Evolutionary conservation across 2,797 vertebrate species (phyloP), one percentile per base, ranked within the genome.

Genomic region (Enoplosus armatus): DNA sequence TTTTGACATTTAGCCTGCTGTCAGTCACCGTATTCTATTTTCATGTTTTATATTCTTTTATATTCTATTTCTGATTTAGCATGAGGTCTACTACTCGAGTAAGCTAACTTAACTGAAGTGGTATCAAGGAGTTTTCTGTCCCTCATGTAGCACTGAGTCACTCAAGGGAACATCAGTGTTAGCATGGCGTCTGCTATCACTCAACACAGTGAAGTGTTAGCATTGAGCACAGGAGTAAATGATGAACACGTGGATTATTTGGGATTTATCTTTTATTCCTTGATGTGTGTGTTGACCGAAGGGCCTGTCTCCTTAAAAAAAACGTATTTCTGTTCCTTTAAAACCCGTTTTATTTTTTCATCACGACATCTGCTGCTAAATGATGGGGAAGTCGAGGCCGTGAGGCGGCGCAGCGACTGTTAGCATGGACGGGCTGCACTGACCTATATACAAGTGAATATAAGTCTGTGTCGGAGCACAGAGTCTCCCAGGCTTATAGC

Each of bases 371-470:
- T 45, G 61, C 24, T 3, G 67, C 11, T 48, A 43, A 15, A 18
- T 11, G 71, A 47, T 24, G 65, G 18, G 18, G 71, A 3, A 16
- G 54, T 10, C 0, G 37, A 72, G 60, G 69, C 70, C 20, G 53
- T 37, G 39, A 66, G 79, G 77, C 61, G 63, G 65, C 37, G 66
- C 74, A 12, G 66, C 1, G 50, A 6, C 64, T 47, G 82, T 2
- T 50, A 14, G 81, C 87, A 15, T 35, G 84, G 76, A 68, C 63
- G 14, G 35, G 68, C 80, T 71, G 80, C 77, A 6, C 59, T 89
- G 89, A 90, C 87, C 90, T 88, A 87, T 83, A 85, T 90, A 87
- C 74, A 1, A 33, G 55, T 24, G 56, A 18, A 72, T 75, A 1
- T 84, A 85, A 64, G 79, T 75, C n/a, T 80, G 80, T 67, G 80